phyloP scores from a whole-genome alignment of 2,113 vertebrate genomes.

The Piaya cayana region DNA sequence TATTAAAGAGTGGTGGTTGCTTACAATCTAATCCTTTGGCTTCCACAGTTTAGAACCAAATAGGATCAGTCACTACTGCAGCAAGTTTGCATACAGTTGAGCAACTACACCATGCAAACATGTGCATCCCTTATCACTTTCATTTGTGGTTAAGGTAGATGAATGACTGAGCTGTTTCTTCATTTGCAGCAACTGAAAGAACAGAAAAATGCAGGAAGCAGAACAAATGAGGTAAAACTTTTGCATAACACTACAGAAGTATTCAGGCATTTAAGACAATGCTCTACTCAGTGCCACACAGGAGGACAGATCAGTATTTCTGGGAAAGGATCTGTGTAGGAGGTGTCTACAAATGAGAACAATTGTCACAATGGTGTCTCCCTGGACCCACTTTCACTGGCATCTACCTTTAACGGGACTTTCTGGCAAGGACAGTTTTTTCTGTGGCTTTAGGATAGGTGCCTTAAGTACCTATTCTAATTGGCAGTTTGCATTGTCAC shows the following conservation, averaged over 20 bases:
- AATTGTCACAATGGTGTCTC: not conserved
- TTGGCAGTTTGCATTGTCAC: not conserved
- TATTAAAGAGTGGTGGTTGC: not conserved
- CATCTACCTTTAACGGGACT: not conserved
- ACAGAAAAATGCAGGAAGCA: constrained; percentile 89
- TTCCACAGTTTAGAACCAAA: not conserved
- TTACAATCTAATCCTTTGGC: not conserved
- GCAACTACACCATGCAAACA: not conserved
- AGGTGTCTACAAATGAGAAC: not conserved
- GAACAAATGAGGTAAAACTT: constrained; percentile 88
- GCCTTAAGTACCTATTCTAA: not conserved
- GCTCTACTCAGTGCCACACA: not conserved
- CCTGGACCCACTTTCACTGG: not conserved
- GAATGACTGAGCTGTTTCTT: not conserved
- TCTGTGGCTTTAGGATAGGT: not conserved
- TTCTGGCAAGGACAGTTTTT: not conserved
- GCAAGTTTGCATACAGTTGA: not conserved
- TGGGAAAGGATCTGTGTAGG: rapidly evolving
- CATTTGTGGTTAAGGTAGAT: not conserved
- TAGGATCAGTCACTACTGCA: not conserved
- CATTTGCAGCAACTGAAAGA: constrained; percentile 92
- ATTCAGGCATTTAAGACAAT: not conserved
- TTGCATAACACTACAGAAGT: too few species aligned
- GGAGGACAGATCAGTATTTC: not conserved
- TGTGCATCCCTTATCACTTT: not conserved